phyloP scores from a whole-genome alignment of 1,140 invertebrate species.

The Caenorhabditis briggsae region DNA sequence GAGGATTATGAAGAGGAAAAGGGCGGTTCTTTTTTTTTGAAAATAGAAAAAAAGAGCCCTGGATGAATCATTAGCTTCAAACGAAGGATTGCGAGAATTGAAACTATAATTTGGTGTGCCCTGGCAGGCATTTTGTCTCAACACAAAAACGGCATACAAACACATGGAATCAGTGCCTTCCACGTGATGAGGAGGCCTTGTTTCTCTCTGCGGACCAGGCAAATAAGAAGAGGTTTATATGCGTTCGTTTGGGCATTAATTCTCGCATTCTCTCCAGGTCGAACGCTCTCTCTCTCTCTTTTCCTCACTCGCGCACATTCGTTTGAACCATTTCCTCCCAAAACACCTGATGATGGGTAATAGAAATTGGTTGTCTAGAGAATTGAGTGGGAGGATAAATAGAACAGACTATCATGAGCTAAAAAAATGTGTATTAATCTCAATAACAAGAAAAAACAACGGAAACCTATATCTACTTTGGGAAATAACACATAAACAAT shows the following conservation, averaged over 20 bases:
- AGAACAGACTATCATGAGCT: too few species aligned
- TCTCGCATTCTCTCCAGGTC: not conserved
- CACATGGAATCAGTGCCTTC: not conserved
- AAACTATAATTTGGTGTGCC: not conserved
- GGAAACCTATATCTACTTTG: slow-evolving; percentile 17
- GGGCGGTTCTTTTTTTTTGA: not conserved
- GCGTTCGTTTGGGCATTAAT: not conserved
- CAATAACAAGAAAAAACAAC: slow-evolving; percentile 32
- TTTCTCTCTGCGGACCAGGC: not conserved
- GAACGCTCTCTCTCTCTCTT: slow-evolving; percentile 22
- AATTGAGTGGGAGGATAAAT: not conserved
- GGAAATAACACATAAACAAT: slow-evolving; percentile 3
- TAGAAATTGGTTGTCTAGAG: not conserved
- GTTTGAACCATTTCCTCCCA: not conserved
- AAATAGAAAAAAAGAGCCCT: not conserved
- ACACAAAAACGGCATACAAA: not conserved
- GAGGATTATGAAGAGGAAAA: not conserved
- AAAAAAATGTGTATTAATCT: slow-evolving; percentile 3
- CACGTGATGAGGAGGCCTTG: not conserved
- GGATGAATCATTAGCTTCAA: not conserved
- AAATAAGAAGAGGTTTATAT: slow-evolving; percentile 6
- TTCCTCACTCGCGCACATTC: not conserved
- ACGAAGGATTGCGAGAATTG: not conserved
- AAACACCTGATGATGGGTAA: not conserved
- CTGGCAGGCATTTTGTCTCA: not conserved